Evolutionary conservation across 2,113 vertebrate genomes (phyloP).

Genomic region (Sebastes schlegelii): DNA sequence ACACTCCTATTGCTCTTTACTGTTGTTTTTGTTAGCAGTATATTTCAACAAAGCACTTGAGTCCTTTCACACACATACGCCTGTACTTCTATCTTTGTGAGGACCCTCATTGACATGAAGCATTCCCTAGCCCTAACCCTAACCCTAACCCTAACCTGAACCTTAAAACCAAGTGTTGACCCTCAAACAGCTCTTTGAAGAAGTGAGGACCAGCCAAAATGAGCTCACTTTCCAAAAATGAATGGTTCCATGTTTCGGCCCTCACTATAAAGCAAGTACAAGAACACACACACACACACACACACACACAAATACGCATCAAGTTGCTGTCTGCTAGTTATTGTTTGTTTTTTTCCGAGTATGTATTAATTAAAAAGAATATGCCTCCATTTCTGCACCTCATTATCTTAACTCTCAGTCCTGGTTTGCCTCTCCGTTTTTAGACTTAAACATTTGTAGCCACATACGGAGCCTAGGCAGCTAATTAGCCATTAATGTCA

Average conservation of each 20-base stretch:
- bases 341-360: not conserved
- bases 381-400: constrained; percentile 45
- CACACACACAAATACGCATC: not conserved
- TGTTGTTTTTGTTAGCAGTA: not conserved
- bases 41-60: constrained; percentile 6
- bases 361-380: constrained; percentile 51
- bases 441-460: constrained; percentile 33
- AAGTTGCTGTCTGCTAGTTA: not conserved
- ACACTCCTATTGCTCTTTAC: not conserved
- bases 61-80: not conserved
- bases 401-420: constrained; percentile 47
- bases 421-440: constrained; percentile 21
- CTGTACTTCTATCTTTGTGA: too few relatives aligned
- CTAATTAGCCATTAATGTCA: constrained; percentile 83
- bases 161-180: too few relatives aligned
- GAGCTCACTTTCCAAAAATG: too few relatives aligned
- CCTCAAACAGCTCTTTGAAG: too few relatives aligned
- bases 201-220: too few relatives aligned
- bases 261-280: too few relatives aligned
- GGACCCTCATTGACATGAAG: too few relatives aligned
- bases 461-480: constrained; percentile 54
- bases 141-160: too few relatives aligned
- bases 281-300: not conserved
- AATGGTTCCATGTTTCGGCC: too few relatives aligned
- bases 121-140: too few relatives aligned